Evolutionary conservation across 2,113 vertebrate species (phyloP), one percentile per base, ranked within the genome.

Genomic region (Tragelaphus buxtoni): DNA sequence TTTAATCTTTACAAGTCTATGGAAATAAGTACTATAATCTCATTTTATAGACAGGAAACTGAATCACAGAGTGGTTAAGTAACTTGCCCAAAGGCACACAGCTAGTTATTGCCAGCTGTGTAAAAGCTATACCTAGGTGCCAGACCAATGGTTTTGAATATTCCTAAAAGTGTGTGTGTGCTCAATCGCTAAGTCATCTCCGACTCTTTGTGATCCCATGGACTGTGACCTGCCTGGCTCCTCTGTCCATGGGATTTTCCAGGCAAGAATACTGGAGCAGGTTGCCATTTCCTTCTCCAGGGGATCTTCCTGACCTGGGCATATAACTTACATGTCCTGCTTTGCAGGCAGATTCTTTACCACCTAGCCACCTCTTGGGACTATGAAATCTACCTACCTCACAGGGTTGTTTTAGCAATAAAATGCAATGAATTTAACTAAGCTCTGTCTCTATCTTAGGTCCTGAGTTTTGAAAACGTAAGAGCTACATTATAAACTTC

Each of bases 331-430:
- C 32, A 63, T 17, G 3, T 63, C 61, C 30, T 32, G 30, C 61
- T 32, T 32, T 32, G 61, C 30, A 63, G 30, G 61, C 30, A 63
- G 14, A 16, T 32, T 63, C 61, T 32, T 63, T 63, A 63, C 14
- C 14, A 63, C 30, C 61, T 63, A 63, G 61, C 30, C 61, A 32
- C 30, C 30, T 17, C 60, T 32, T 61, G 60, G 28, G 60, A 32
- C 60, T 61, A 63, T 18, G 55, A 77, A 93, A 63, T 63, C 61
- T 63, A 93, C n/a, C 26, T 86, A 63, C 24, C 12, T 90, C 45
- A 80, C 28, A 90, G 17, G 9, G 24, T 63, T 51, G 30, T 90
- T 90, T 80, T 63, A 81, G 61, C 26, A 81, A 65, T 63, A 45
- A 91, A 63, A 61, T 18, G 7, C 24, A 80, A 39, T 80, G 32